These are phyloP conservation scores for Coenonympha glycerion DNA, from an alignment of 2,888 invertebrate genomes.

Conservation along the genomic window DNA sequence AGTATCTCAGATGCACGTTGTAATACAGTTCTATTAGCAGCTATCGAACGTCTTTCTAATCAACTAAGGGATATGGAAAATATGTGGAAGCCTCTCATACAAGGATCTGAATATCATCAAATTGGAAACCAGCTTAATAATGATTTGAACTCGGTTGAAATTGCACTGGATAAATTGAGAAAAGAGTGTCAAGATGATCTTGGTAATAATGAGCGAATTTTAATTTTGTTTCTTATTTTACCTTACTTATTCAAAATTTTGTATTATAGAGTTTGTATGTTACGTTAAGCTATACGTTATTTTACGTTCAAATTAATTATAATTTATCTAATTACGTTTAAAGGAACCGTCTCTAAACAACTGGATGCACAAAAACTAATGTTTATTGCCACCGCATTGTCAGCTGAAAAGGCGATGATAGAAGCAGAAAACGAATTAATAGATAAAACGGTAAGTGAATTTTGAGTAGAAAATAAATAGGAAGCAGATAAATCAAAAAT, in stretches of 20 bases:
- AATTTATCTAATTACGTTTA: neutral
- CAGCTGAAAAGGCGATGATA: neutral
- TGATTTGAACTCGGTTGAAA: constrained; percentile 8
- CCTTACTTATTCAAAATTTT: no score
- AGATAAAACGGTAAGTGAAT: neutral
- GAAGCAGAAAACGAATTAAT: constrained; percentile 1
- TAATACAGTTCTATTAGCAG: constrained; percentile 44
- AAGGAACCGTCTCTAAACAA: neutral
- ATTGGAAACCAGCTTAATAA: constrained; percentile 12
- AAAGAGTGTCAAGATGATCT: constrained; percentile 11
- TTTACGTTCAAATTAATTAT: no score
- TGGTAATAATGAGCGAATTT: neutral
- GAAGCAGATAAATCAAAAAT: no score
- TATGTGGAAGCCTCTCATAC: constrained; percentile 14
- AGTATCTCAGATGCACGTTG: constrained; percentile 50
- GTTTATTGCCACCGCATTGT: neutral
- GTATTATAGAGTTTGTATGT: no score
- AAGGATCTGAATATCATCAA: neutral
- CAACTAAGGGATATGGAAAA: constrained; percentile 6
- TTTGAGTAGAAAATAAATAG: no score
- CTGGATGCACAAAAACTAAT: neutral
- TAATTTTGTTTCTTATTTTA: neutral
- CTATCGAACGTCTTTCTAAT: constrained; percentile 32
- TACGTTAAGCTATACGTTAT: no score
- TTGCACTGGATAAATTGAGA: constrained; percentile 14